Conservation (phyloP, 2,888 invertebrate species). For the Pasiphila rectangulata region DNA sequence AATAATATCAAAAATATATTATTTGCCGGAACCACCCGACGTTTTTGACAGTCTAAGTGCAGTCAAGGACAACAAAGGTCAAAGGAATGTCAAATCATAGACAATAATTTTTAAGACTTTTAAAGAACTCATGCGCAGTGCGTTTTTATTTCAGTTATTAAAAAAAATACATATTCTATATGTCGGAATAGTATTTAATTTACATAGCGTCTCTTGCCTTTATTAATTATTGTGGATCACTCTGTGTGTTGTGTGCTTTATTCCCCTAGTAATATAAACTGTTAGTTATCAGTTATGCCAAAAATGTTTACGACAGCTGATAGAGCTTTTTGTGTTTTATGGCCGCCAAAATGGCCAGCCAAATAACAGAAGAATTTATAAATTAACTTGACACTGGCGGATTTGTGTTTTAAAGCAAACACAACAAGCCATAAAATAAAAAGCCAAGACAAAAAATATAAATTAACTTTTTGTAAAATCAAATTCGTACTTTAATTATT, state of each 20-base stretch:
- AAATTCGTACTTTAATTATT: no score
- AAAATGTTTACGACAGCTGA: conserved; percentile 17
- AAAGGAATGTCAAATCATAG: conserved; percentile 4
- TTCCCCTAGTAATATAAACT: neutral
- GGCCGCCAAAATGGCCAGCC: no score
- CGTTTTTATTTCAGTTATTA: neutral
- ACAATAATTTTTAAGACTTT: neutral
- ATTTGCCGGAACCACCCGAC: neutral
- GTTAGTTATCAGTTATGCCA: no score
- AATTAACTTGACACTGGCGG: no score
- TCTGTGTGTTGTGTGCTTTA: neutral
- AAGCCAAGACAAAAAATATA: no score
- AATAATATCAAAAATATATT: neutral
- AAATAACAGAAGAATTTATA: no score
- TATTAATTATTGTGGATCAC: neutral
- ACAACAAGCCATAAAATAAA: no score
- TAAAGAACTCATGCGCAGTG: neutral
- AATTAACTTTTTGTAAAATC: no score
- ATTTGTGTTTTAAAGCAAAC: no score
- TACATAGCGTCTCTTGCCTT: neutral
- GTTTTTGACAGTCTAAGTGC: neutral
- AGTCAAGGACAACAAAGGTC: conserved; percentile 3
- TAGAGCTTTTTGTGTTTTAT: no score
- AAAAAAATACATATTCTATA: neutral
- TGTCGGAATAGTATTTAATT: neutral